phyloP scores from a whole-genome alignment of 2,888 invertebrate genomes.

The Rotaria macrura region DNA sequence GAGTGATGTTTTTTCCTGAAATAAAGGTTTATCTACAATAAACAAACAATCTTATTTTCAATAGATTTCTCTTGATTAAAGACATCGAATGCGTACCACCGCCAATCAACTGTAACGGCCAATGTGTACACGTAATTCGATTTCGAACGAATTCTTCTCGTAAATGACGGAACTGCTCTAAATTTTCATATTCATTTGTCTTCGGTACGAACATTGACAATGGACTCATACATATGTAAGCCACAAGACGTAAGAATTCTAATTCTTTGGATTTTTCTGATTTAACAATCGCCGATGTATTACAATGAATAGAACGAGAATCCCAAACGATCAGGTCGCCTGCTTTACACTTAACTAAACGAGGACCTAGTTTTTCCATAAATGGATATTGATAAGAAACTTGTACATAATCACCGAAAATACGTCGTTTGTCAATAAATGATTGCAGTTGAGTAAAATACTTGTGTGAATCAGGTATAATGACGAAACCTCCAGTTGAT shows the following conservation, averaged over 20 bases:
- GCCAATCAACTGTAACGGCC: background rate
- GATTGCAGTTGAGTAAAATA: background rate
- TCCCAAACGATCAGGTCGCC: background rate
- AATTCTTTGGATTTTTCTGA: background rate
- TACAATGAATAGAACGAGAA: conserved; percentile 3
- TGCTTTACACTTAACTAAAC: conserved; percentile 7
- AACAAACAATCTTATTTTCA: background rate
- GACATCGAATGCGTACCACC: background rate
- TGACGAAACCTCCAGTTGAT: background rate
- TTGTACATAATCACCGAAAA: background rate
- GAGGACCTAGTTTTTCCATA: background rate
- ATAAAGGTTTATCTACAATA: background rate
- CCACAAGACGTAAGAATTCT: background rate
- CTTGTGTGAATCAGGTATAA: background rate
- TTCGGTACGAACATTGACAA: background rate
- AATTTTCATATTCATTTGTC: background rate
- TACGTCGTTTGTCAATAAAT: too few species aligned
- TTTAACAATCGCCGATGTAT: background rate
- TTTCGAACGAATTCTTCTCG: background rate
- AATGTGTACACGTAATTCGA: background rate
- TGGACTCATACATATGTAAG: background rate
- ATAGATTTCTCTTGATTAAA: background rate
- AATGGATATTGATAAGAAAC: background rate
- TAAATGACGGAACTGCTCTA: background rate
- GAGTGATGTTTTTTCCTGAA: background rate